Evolutionary conservation across 2,113 vertebrate genomes (phyloP).

Genomic region (Charadrius vociferus): DNA sequence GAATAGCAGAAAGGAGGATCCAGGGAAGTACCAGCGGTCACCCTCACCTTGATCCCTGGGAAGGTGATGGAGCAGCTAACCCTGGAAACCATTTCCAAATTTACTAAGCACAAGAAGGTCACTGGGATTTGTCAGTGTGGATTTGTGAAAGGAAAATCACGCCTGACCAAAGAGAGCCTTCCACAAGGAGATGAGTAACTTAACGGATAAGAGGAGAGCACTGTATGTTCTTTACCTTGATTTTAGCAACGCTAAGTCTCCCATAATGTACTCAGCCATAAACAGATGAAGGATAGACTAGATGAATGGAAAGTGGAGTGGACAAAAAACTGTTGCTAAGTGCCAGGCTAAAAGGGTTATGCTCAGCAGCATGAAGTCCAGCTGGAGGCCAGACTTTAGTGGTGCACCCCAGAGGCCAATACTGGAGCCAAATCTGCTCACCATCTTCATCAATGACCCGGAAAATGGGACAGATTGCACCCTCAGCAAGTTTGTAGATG

Average conservation of each 20-base stretch:
- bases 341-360: not conserved
- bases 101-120: not conserved
- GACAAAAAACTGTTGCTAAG: not conserved
- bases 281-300: not conserved
- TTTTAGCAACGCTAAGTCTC: not conserved
- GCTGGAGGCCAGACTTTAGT: not conserved
- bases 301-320: not conserved
- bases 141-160: not conserved
- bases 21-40: not conserved
- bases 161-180: not conserved
- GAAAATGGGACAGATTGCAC: not conserved
- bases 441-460: not conserved
- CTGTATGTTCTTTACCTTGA: not conserved
- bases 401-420: fast-evolving
- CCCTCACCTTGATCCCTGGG: not conserved
- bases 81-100: not conserved
- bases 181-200: not conserved
- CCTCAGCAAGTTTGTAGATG: not conserved
- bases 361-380: not conserved
- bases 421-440: not conserved
- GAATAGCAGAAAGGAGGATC: not conserved
- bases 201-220: not conserved
- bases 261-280: not conserved
- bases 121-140: not conserved
- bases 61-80: not conserved